A percentile compares a stretch with the other conserved stretches of the same genome.
phyloP scores from a whole-genome alignment of 1,140 invertebrate genomes.

The Trachymyrmex septentrionalis region DNA sequence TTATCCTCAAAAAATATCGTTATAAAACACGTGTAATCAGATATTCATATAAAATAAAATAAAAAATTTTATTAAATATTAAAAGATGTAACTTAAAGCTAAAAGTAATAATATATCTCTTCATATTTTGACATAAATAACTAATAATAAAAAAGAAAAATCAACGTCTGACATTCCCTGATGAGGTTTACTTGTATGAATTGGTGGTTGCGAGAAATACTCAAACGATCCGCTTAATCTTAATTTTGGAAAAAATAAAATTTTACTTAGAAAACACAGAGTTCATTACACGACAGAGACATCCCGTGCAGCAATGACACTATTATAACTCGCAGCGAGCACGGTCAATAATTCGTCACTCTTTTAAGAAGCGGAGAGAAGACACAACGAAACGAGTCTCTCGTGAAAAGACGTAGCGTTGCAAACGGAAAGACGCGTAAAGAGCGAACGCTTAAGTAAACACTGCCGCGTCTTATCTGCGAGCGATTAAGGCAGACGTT shows the following conservation, averaged over 20 bases:
- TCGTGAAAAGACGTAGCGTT: neutral
- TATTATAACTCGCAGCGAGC: neutral
- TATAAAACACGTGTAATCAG: too few species aligned
- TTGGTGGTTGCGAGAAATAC: neutral
- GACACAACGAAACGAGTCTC: neutral
- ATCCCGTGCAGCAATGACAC: neutral
- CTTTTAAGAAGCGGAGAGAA: slow-evolving; percentile 9
- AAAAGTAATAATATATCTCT: too few species aligned
- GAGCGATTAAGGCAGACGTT: slow-evolving; percentile 39
- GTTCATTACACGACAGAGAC: neutral
- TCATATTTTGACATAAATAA: too few species aligned
- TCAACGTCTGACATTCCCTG: too few species aligned
- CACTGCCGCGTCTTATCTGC: slow-evolving; percentile 43
- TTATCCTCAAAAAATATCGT: too few species aligned
- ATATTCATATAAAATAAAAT: too few species aligned
- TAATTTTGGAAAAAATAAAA: neutral
- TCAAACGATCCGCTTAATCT: too few species aligned
- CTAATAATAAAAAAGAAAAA: too few species aligned
- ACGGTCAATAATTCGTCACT: neutral
- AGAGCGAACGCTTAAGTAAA: slow-evolving; percentile 29
- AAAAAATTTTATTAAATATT: too few species aligned
- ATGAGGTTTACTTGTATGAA: too few species aligned
- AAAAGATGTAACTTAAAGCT: too few species aligned
- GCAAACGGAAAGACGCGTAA: slow-evolving; percentile 5
- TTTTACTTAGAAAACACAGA: neutral